A percentile compares a stretch with the other conserved stretches of the same genome.
Conservation (phyloP, 1,140 invertebrate species). For the Leptopilina clavipes region DNA sequence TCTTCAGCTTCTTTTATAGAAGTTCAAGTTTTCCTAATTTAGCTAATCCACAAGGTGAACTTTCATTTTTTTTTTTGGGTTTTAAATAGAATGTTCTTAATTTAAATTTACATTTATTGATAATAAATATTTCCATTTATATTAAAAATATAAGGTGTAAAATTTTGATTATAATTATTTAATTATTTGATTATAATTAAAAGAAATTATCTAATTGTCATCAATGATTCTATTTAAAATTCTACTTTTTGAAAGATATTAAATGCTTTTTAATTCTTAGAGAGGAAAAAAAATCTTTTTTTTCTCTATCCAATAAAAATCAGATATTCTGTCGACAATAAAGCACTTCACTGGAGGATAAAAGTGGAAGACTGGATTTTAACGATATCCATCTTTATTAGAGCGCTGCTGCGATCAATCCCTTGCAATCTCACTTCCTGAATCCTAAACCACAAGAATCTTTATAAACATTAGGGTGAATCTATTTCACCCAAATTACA, state of each 20-base stretch:
- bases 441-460: conserved; percentile 11
- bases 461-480: background rate
- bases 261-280: background rate
- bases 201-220: too few species aligned
- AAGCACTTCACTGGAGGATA: conserved; percentile 5
- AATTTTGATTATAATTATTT: too few species aligned
- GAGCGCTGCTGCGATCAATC: background rate
- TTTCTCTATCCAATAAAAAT: background rate
- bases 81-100: background rate
- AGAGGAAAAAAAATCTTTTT: background rate
- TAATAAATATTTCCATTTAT: too few species aligned
- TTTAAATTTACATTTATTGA: too few species aligned
- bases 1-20: background rate
- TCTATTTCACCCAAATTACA: too few species aligned
- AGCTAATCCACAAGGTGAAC: background rate
- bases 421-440: conserved; percentile 1
- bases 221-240: too few species aligned
- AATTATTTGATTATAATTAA: too few species aligned
- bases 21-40: conserved; percentile 20
- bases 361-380: conserved; percentile 11
- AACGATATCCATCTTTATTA: conserved; percentile 8
- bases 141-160: too few species aligned
- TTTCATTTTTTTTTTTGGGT: background rate
- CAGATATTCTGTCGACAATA: conserved; percentile 16
- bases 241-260: background rate